Conservation (phyloP, 2,888 invertebrate genomes). For the Charanyca ferruginea region DNA sequence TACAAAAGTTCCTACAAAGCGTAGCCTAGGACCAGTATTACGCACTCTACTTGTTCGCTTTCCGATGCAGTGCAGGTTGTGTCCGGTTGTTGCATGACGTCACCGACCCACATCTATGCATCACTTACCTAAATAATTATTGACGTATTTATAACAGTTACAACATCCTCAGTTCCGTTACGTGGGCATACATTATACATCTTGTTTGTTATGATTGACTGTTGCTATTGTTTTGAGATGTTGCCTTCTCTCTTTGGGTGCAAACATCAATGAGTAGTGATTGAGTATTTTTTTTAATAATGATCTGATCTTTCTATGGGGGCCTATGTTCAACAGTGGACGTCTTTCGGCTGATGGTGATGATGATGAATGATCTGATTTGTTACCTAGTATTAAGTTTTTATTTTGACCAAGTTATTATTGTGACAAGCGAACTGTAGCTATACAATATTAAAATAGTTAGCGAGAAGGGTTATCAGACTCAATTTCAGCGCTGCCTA, state of each 20-base stretch:
- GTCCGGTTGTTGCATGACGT: conserved; percentile 49
- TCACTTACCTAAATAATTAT: conserved; percentile 52
- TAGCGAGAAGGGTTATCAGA: no score
- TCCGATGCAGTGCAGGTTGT: conserved; percentile 26
- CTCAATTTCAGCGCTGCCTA: no score
- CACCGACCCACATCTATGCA: conserved; percentile 40
- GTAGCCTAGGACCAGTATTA: conserved; percentile 12
- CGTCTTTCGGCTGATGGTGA: no score
- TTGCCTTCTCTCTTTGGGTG: neutral
- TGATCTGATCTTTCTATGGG: no score
- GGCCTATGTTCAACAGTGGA: no score
- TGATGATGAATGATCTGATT: no score
- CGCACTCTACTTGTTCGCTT: conserved; percentile 13
- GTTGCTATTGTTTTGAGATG: neutral
- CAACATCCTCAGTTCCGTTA: conserved; percentile 46
- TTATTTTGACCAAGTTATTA: no score
- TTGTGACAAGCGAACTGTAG: no score
- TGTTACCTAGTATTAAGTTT: no score
- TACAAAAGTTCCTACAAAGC: conserved; percentile 4
- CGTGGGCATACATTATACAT: conserved; percentile 14
- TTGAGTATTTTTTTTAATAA: no score
- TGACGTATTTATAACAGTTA: conserved; percentile 57
- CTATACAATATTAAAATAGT: no score
- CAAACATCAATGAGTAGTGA: no score
- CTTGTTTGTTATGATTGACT: conserved; percentile 33